Evolutionary conservation across 2,113 vertebrate genomes (phyloP).

Genomic region (Laticauda laticaudata): DNA sequence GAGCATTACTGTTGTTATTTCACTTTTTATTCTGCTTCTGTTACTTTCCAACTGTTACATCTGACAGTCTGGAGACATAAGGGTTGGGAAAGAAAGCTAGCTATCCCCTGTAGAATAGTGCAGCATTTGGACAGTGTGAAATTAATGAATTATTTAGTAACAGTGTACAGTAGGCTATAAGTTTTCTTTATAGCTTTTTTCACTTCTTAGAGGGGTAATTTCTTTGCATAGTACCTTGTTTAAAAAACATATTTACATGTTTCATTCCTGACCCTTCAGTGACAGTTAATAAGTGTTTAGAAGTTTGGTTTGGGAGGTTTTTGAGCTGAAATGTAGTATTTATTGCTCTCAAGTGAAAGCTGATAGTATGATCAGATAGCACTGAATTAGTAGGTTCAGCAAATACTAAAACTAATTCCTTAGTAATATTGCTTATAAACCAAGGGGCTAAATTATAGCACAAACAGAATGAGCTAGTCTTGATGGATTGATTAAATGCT

Average conservation of each 20-base stretch:
- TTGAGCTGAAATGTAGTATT: not conserved
- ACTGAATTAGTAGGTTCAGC: not conserved
- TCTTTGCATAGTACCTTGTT: not conserved
- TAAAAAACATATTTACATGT: not conserved
- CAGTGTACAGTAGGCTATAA: conserved; percentile 55
- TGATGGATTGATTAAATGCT: not conserved
- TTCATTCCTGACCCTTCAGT: accelerated
- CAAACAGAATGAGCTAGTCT: not conserved
- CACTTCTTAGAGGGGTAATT: conserved; percentile 5
- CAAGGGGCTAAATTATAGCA: not conserved
- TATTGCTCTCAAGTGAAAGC: not conserved
- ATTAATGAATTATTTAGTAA: conserved; percentile 79
- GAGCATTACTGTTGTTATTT: conserved; percentile 37
- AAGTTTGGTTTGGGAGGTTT: accelerated
- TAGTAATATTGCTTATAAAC: not conserved
- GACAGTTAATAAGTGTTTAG: accelerated
- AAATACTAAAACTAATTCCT: not conserved
- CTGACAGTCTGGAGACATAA: conserved; percentile 73
- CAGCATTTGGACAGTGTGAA: conserved; percentile 77
- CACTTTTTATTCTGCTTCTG: not conserved
- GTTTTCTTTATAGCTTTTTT: conserved; percentile 36
- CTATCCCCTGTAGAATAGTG: conserved; percentile 69
- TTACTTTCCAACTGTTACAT: conserved; percentile 45
- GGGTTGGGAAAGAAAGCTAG: conserved; percentile 73
- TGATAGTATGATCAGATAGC: not conserved